Conservation (phyloP, 2,888 invertebrate genomes). For the Platerodrilus igneus region DNA sequence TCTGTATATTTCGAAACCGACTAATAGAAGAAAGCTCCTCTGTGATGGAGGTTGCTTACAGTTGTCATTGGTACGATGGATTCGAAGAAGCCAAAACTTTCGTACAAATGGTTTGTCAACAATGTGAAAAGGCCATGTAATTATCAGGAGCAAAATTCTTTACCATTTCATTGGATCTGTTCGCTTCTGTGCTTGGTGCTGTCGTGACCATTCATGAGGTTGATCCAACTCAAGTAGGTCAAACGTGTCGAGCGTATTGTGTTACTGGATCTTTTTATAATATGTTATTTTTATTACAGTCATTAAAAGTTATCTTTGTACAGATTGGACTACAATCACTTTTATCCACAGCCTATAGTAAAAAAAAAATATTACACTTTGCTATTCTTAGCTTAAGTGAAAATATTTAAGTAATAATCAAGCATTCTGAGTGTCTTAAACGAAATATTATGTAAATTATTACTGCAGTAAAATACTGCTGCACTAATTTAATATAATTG, state of each 20-base stretch:
- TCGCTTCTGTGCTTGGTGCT: constrained; percentile 83
- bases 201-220: constrained; percentile 89
- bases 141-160: constrained; percentile 88
- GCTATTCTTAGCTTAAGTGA: no score
- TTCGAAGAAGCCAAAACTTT: constrained; percentile 88
- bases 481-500: no score
- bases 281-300: no score
- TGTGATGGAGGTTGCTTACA: constrained; percentile 88
- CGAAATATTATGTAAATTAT: no score
- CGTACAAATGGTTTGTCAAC: constrained; percentile 86
- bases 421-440: constrained; percentile 24
- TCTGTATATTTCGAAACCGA: constrained; percentile 82
- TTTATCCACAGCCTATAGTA: no score
- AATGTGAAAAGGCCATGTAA: constrained; percentile 84
- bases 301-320: no score
- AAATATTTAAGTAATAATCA: background rate
- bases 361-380: no score
- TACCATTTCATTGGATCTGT: constrained; percentile 80
- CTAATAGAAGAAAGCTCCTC: constrained; percentile 89
- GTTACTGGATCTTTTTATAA: no score
- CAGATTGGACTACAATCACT: no score
- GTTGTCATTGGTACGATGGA: constrained; percentile 87
- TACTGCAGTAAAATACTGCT: no score
- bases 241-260: no score
- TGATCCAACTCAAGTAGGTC: constrained; percentile 76